Evolutionary conservation across 2,113 vertebrate genomes (phyloP), one percentile per base, ranked within the genome.

Genomic region (Siniperca knerii): DNA sequence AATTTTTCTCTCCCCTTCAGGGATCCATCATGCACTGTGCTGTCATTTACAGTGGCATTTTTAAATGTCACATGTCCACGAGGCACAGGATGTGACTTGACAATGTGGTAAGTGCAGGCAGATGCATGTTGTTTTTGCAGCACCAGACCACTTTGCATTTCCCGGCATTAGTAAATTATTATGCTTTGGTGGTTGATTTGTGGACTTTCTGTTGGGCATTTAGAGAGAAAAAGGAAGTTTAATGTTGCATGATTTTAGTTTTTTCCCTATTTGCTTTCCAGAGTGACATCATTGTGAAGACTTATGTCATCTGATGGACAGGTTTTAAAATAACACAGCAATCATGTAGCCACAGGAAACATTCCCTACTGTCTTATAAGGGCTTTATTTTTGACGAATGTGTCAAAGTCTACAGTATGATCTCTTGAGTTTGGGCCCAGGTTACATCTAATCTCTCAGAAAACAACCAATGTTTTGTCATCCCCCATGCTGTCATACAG

Each of bases 41-140:
- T 91, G 89, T 93, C 89, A 93, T 86, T 85, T 90, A 85, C 74
- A 81, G 64, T 89, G 89, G 67, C 83, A 90, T 94, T 94, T 93
- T 66, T 69, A 94, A 92, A 93, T 92, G 89, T 90, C 89, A 93
- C 80, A 89, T 89, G 83, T 93, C 78, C 83, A 86, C n/a, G 7
- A 91, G 87, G 86, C 82, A 90, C 89, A 87, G 89, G 92, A 86
- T 90, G 79, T 92, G 89, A 88, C 83, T 74, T 85, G 82, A 87
- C 62, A 82, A 18, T 77, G 79, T 90, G 83, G 76, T 89, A 72
- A 79, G 65, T 87, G 83, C 73, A 79, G 58, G 37, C 81, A 89
- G 85, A 90, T 76, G 78, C 78, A 50, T 66, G 71, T 77, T 86
- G 84, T 83, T 84, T 85, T 77, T 85, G 70, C 81, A 84, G 84